These are phyloP conservation scores for Eulemur rufifrons DNA, from an alignment of 2,113 vertebrate species.

Conservation along the genomic window DNA sequence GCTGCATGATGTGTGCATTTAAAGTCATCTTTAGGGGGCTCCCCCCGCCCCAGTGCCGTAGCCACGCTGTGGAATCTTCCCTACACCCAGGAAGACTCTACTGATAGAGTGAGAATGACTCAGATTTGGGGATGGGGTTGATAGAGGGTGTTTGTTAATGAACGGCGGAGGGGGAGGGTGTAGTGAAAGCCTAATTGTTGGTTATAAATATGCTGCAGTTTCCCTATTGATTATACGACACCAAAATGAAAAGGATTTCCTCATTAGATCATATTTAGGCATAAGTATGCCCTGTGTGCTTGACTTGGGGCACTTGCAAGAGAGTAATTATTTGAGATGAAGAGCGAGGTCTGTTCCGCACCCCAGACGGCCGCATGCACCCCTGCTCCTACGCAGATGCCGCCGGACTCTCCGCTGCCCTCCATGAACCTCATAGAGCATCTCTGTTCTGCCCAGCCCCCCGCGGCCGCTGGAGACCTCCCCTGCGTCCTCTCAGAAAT, in stretches of 20 bases:
- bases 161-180: rapidly evolving
- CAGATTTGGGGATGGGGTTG: background rate
- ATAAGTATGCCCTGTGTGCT: background rate
- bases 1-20: background rate
- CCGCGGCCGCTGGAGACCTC: background rate
- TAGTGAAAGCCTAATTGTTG: conserved; percentile 50
- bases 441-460: background rate
- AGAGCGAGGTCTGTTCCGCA: background rate
- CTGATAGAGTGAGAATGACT: background rate
- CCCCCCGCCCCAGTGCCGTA: rapidly evolving
- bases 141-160: background rate
- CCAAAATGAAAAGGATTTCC: conserved; percentile 20
- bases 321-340: conserved; percentile 35
- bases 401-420: background rate
- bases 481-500: background rate
- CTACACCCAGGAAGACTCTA: background rate
- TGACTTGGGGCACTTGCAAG: background rate
- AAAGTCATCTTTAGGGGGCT: background rate
- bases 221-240: conserved; percentile 55
- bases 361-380: background rate
- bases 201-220: conserved; percentile 58
- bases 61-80: background rate
- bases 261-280: conserved; percentile 57
- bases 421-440: background rate
- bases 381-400: background rate